phyloP scores from a whole-genome alignment of 2,113 vertebrate species.

The Dendropsophus ebraccatus region DNA sequence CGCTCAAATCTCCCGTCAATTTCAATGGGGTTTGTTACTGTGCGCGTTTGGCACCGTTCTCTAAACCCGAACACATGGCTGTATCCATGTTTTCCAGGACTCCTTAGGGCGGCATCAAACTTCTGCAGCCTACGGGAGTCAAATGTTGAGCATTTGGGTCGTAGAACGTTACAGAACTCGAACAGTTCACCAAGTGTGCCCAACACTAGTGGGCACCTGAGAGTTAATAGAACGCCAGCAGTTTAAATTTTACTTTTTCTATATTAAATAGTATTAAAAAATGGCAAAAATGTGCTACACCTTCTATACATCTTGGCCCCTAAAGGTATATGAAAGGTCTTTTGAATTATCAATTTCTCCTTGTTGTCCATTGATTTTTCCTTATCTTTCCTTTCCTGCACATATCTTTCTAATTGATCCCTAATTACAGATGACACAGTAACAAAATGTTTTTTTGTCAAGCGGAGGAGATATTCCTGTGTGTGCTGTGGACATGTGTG shows the following conservation, averaged over 20 bases:
- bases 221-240: neutral
- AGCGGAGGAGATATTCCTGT: constrained; percentile 52
- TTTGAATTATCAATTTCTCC: constrained; percentile 61
- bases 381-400: constrained; percentile 64
- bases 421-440: constrained; percentile 67
- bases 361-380: constrained; percentile 67
- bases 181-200: no score
- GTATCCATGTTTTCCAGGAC: no score
- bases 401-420: constrained; percentile 67
- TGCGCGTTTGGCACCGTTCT: no score
- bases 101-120: no score
- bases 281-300: constrained; percentile 47
- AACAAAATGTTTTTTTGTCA: constrained; percentile 66
- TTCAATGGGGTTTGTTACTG: no score
- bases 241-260: neutral
- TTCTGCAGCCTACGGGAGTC: no score
- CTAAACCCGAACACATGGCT: no score
- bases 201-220: no score
- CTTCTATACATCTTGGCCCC: neutral
- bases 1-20: no score
- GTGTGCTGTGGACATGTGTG: rapidly evolving
- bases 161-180: no score
- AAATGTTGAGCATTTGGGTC: no score
- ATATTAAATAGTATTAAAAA: neutral
- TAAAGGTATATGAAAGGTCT: constrained; percentile 60